Conservation (phyloP, 2,888 invertebrate species). For the Auanema freiburgensis region DNA sequence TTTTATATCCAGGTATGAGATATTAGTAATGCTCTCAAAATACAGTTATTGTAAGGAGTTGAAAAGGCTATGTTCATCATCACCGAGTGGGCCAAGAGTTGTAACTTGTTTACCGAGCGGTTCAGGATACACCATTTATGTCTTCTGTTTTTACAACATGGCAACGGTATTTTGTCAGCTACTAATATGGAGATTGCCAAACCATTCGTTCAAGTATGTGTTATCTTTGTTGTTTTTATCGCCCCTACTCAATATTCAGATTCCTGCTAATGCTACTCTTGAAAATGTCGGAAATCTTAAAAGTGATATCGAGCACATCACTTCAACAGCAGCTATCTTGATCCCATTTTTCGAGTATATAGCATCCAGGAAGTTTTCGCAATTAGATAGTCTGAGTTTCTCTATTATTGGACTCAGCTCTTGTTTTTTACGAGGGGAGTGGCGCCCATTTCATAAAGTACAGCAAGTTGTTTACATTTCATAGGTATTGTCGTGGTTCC, state of each 20-base stretch:
- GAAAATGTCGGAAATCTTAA: slow-evolving; percentile 6
- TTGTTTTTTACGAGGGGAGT: slow-evolving; percentile 34
- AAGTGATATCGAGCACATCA: too few species aligned
- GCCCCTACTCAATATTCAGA: too few species aligned
- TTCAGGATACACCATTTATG: slow-evolving; percentile 8
- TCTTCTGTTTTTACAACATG: not conserved
- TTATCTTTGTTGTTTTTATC: too few species aligned
- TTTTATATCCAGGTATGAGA: slow-evolving; percentile 16
- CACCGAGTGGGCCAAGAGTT: slow-evolving; percentile 26
- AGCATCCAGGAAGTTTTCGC: slow-evolving; percentile 32
- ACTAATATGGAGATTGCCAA: too few species aligned
- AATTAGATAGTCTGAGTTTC: slow-evolving; percentile 26
- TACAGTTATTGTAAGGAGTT: slow-evolving; percentile 20
- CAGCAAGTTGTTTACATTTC: not conserved
- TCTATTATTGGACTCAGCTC: slow-evolving; percentile 23
- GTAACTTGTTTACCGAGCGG: slow-evolving; percentile 21
- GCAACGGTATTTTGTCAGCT: too few species aligned
- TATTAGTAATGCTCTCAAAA: not conserved
- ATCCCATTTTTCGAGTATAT: slow-evolving; percentile 37
- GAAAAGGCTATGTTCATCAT: slow-evolving; percentile 31
- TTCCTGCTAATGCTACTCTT: not conserved
- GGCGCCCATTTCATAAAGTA: slow-evolving; percentile 32
- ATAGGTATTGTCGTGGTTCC: not conserved
- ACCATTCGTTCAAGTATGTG: too few species aligned
- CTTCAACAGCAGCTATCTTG: not conserved